Conservation (phyloP, 2,888 invertebrate species). For the Phytoseiulus persimilis region DNA sequence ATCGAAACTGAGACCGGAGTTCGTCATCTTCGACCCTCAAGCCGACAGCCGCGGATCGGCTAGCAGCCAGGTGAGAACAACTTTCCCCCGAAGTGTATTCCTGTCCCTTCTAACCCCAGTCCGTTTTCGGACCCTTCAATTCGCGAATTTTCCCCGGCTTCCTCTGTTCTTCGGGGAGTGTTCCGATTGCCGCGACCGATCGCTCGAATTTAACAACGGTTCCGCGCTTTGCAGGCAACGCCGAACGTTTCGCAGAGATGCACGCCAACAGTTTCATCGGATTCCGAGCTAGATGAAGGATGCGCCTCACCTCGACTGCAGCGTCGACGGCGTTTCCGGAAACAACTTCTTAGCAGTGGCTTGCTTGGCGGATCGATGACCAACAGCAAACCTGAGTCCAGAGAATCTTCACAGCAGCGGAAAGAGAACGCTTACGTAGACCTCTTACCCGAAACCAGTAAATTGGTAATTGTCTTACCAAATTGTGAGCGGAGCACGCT, state of each 20-base stretch:
- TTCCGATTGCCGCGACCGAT: too few species aligned
- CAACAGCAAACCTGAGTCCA: slow-evolving; percentile 45
- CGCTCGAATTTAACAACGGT: background rate
- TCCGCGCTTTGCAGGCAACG: background rate
- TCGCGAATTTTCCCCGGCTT: too few species aligned
- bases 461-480: slow-evolving; percentile 17
- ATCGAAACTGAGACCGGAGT: slow-evolving; percentile 93
- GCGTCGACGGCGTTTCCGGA: slow-evolving; percentile 57
- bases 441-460: slow-evolving; percentile 18
- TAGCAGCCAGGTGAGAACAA: background rate
- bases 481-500: too few species aligned
- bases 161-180: too few species aligned
- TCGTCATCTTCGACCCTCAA: slow-evolving; percentile 91
- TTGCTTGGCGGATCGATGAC: slow-evolving; percentile 43
- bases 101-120: too few species aligned
- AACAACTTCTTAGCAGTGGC: slow-evolving; percentile 48
- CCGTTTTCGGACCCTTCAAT: too few species aligned
- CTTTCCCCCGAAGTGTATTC: too few species aligned
- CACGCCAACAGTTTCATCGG: slow-evolving; percentile 54
- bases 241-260: slow-evolving; percentile 25
- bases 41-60: slow-evolving; percentile 1
- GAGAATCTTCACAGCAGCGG: slow-evolving; percentile 27
- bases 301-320: slow-evolving; percentile 75
- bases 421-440: slow-evolving; percentile 36
- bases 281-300: slow-evolving; percentile 62